A percentile compares a stretch with the other conserved stretches of the same genome.
Conservation (phyloP, 2,888 invertebrate species). For the Eilema griseolum region DNA sequence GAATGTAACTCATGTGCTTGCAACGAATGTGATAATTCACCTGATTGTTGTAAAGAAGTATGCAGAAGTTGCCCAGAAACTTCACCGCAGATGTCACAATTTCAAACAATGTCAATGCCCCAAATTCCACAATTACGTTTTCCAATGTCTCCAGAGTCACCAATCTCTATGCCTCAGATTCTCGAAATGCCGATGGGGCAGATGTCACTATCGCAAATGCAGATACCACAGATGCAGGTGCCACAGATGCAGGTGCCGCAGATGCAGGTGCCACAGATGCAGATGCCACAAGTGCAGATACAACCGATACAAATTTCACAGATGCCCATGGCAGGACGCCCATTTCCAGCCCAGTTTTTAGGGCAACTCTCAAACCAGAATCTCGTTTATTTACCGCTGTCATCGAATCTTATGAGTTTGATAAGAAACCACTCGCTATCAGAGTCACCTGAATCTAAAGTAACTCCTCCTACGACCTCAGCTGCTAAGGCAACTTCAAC, state of each 20-base stretch:
- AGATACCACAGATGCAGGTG: neutral
- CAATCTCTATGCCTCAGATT: conserved; percentile 12
- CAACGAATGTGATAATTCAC: conserved; percentile 49
- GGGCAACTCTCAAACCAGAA: neutral
- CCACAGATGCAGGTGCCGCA: too few relatives aligned
- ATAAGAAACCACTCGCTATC: conserved; percentile 4
- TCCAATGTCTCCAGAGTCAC: neutral
- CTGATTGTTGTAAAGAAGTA: conserved; percentile 55
- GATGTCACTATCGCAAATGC: conserved; percentile 24
- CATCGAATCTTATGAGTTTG: conserved; percentile 8
- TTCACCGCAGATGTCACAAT: neutral
- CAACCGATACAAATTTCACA: conserved; percentile 9
- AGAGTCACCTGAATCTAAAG: neutral
- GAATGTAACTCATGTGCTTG: conserved; percentile 57
- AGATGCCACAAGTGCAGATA: conserved; percentile 13
- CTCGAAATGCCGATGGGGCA: neutral
- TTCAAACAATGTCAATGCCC: conserved; percentile 12
- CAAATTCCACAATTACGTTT: conserved; percentile 13
- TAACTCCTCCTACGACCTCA: neutral
- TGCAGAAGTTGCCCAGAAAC: conserved; percentile 45
- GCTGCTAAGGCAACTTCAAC: neutral
- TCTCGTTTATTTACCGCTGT: conserved; percentile 11
- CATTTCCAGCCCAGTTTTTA: neutral
- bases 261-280: neutral
- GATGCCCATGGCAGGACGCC: conserved; percentile 6